These are phyloP conservation scores for Eurytemora carolleeae DNA, from an alignment of 1,140 invertebrate genomes.

Conservation along the genomic window DNA sequence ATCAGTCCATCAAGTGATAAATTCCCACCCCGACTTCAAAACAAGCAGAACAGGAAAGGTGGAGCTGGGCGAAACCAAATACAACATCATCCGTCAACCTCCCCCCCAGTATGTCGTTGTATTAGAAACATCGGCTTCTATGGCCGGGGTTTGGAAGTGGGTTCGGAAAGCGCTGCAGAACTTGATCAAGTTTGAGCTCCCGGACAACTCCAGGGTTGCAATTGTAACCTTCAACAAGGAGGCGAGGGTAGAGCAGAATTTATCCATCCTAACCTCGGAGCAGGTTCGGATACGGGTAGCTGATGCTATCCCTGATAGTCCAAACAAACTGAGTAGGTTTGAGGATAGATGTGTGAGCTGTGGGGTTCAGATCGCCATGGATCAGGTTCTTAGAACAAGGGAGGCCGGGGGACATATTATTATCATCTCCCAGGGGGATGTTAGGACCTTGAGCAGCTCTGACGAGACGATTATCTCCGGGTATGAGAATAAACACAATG, in stretches of 20 bases:
- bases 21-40: not conserved
- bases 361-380: not conserved
- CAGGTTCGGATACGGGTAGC: not conserved
- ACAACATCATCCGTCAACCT: conserved; percentile 3
- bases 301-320: conserved; percentile 12
- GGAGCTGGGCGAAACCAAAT: not conserved
- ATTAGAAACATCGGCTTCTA: conserved; percentile 7
- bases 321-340: conserved; percentile 1
- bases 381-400: not conserved
- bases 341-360: conserved; percentile 5
- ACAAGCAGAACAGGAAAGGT: not conserved
- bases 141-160: conserved; percentile 11
- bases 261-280: not conserved
- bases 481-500: not conserved
- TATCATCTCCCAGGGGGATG: conserved; percentile 5
- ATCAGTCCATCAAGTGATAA: not conserved
- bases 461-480: conserved; percentile 1
- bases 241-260: not conserved
- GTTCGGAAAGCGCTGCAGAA: conserved; percentile 10
- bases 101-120: conserved; percentile 5
- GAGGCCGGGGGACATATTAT: conserved; percentile 9
- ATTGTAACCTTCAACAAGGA: conserved; percentile 11
- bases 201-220: not conserved
- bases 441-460: not conserved
- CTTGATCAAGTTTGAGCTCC: conserved; percentile 6